Evolutionary conservation across 2,888 invertebrate species (phyloP).

Genomic region (Tetanocera ferruginea): DNA sequence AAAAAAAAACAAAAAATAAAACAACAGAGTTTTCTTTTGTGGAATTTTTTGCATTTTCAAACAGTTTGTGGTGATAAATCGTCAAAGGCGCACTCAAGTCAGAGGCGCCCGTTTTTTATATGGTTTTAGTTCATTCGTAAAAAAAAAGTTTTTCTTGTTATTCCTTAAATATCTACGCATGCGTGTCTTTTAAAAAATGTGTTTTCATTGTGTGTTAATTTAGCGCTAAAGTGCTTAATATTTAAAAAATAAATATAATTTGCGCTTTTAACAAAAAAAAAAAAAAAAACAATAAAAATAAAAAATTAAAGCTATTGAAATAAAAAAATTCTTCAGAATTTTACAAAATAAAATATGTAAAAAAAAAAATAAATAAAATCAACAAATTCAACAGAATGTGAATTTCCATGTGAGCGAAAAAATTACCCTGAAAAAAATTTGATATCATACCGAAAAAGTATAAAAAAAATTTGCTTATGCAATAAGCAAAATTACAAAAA

Average conservation of each 20-base stretch:
- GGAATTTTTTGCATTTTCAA: slow-evolving; percentile 22
- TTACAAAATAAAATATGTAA: background rate
- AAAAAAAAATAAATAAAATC: background rate
- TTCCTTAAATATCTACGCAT: background rate
- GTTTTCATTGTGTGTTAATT: slow-evolving; percentile 9
- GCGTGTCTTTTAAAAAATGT: background rate
- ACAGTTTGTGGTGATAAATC: slow-evolving; percentile 31
- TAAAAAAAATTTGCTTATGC: too few species aligned
- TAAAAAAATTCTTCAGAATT: background rate
- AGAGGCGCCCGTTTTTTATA: background rate
- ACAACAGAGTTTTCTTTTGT: background rate
- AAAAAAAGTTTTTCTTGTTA: too few species aligned
- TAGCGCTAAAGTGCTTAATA: background rate
- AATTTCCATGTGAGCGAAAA: background rate
- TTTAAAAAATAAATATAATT: background rate
- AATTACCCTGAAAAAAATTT: background rate
- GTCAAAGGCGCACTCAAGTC: background rate
- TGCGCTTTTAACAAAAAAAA: background rate
- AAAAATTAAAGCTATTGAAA: background rate
- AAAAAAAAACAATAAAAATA: background rate
- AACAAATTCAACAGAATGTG: too few species aligned
- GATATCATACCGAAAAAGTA: too few species aligned
- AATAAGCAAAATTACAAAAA: too few species aligned
- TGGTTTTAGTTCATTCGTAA: too few species aligned
- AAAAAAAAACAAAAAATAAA: background rate